Evolutionary conservation across 2,113 vertebrate species (phyloP).

Genomic region (Sapajus apella): DNA sequence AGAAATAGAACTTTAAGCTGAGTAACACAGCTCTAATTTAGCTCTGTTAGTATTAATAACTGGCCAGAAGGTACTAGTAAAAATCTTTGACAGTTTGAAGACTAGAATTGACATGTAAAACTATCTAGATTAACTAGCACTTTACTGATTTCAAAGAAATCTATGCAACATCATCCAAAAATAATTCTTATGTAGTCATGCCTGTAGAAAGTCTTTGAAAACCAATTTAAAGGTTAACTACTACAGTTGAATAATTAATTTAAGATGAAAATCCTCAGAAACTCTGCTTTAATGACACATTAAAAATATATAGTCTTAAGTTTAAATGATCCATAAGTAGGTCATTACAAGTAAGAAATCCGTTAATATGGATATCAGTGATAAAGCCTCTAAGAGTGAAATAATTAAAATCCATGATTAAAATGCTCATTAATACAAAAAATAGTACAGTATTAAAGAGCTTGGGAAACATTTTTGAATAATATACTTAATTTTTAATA

Average conservation of each 20-base stretch:
- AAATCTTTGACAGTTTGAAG: neutral
- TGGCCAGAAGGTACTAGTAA: neutral
- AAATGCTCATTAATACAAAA: neutral
- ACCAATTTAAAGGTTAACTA: constrained; percentile 2
- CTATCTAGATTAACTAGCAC: neutral
- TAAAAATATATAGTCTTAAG: neutral
- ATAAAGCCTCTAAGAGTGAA: neutral
- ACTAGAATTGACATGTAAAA: neutral
- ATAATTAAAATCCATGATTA: neutral
- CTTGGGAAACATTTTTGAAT: neutral
- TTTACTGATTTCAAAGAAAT: neutral
- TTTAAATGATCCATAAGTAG: neutral
- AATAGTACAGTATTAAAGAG: neutral
- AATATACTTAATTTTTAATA: neutral
- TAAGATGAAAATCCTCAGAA: neutral
- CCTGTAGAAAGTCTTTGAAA: neutral
- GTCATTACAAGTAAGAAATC: neutral
- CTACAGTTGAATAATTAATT: neutral
- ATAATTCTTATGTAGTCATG: neutral
- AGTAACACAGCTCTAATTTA: neutral
- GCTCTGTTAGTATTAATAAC: neutral
- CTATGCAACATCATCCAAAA: neutral
- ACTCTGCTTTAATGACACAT: neutral
- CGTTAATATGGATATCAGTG: neutral
- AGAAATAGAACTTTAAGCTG: neutral